phyloP scores from a whole-genome alignment of 2,113 vertebrate genomes.

The Terrapene triunguis region DNA sequence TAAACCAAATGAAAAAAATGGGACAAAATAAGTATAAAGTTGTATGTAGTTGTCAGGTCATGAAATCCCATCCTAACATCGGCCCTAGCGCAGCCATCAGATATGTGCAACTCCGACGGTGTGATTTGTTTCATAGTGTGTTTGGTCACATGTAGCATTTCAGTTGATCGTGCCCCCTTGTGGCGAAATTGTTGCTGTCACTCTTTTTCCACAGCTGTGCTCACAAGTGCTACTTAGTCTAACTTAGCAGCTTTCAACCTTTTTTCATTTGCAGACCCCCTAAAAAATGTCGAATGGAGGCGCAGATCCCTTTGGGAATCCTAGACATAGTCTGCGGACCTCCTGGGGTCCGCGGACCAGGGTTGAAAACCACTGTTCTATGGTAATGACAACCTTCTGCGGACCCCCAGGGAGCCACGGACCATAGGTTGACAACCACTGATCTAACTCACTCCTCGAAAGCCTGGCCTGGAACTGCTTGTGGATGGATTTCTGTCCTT shows the following conservation, averaged over 20 bases:
- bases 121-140: too few relatives aligned
- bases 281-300: too few relatives aligned
- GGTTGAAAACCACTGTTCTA: too few relatives aligned
- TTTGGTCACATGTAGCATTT: background rate
- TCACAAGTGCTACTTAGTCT: background rate
- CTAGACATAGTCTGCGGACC: too few relatives aligned
- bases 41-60: too few relatives aligned
- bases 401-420: too few relatives aligned
- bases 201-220: background rate
- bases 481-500: background rate
- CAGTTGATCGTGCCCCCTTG: background rate
- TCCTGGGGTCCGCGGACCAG: too few relatives aligned
- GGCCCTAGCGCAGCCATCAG: background rate
- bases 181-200: background rate
- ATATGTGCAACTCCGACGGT: background rate
- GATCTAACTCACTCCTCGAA: rapidly evolving
- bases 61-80: background rate
- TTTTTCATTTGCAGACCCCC: too few relatives aligned
- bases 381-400: too few relatives aligned
- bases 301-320: too few relatives aligned
- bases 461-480: background rate
- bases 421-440: background rate
- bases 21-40: background rate
- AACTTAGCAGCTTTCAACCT: too few relatives aligned
- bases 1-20: background rate